Evolutionary conservation across 1,140 invertebrate species (phyloP).

Genomic region (Papilio xuthus): DNA sequence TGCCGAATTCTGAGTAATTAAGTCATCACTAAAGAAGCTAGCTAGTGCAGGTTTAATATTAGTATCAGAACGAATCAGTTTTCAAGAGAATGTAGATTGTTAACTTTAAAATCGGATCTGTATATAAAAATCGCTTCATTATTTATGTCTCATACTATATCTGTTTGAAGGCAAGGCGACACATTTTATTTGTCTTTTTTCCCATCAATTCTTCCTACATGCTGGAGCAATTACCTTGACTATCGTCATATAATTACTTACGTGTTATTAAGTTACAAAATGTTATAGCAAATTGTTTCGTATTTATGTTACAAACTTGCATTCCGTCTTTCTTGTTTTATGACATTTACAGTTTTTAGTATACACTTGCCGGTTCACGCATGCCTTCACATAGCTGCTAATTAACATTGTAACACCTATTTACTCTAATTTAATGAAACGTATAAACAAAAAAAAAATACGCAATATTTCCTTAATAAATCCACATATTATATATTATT

Average conservation of each 20-base stretch:
- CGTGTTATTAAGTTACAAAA: constrained; percentile 14
- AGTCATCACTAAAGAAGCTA: neutral
- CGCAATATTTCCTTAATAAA: neutral
- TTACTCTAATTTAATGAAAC: constrained; percentile 22
- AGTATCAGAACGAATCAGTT: neutral
- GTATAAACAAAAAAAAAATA: neutral
- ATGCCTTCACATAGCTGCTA: neutral
- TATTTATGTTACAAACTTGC: constrained; percentile 17
- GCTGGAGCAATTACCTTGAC: neutral
- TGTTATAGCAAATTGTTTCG: neutral
- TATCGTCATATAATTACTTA: neutral
- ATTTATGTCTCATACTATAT: too few relatives aligned
- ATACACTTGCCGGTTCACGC: neutral
- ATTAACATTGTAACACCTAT: constrained; percentile 10
- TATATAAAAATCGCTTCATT: too few relatives aligned
- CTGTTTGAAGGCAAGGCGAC: too few relatives aligned
- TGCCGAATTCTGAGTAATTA: neutral
- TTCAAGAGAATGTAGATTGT: too few relatives aligned
- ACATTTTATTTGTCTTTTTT: neutral
- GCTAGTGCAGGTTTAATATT: neutral
- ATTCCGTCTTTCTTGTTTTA: constrained; percentile 17
- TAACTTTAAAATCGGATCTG: too few relatives aligned
- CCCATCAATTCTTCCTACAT: neutral
- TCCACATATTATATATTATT: neutral
- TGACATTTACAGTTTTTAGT: constrained; percentile 21